phyloP scores from a whole-genome alignment of 2,797 vertebrate genomes.

The Ispidina lecontei region DNA sequence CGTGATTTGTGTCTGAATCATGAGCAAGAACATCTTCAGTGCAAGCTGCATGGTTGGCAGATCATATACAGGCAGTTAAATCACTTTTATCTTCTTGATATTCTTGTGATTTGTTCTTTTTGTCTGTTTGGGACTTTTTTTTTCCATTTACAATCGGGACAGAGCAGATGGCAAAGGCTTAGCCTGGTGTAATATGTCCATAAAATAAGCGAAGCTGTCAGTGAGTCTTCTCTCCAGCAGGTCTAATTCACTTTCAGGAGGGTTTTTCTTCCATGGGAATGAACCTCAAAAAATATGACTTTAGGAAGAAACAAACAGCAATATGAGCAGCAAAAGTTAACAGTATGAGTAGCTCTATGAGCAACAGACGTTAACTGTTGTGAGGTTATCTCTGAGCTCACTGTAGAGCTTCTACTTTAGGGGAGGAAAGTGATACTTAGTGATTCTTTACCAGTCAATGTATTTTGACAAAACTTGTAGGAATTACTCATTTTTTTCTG shows the following conservation, averaged over 20 bases:
- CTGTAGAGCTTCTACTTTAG: background rate
- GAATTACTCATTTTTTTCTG: background rate
- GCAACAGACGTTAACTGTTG: background rate
- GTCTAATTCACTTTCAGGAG: slow-evolving; percentile 17
- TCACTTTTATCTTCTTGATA: slow-evolving; percentile 58
- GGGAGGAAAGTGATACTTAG: background rate
- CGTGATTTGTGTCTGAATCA: slow-evolving; percentile 56
- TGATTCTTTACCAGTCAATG: background rate
- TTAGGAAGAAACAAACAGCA: background rate
- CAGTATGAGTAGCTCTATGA: background rate
- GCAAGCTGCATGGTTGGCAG: slow-evolving; percentile 35
- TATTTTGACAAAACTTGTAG: background rate
- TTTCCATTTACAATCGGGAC: slow-evolving; percentile 23
- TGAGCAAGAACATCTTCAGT: slow-evolving; percentile 51
- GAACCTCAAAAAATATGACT: background rate
- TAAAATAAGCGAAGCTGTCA: slow-evolving; percentile 52
- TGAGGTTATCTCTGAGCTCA: background rate
- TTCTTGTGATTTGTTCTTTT: slow-evolving; percentile 44
- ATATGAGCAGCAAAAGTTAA: background rate
- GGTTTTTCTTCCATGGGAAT: slow-evolving; percentile 6
- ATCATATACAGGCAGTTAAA: slow-evolving; percentile 47
- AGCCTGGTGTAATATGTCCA: slow-evolving; percentile 44
- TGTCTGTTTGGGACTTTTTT: background rate
- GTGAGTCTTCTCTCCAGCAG: slow-evolving; percentile 7
- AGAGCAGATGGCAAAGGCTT: slow-evolving; percentile 68